phyloP scores from a whole-genome alignment of 1,140 invertebrate genomes.

The Scylla paramamosain region DNA sequence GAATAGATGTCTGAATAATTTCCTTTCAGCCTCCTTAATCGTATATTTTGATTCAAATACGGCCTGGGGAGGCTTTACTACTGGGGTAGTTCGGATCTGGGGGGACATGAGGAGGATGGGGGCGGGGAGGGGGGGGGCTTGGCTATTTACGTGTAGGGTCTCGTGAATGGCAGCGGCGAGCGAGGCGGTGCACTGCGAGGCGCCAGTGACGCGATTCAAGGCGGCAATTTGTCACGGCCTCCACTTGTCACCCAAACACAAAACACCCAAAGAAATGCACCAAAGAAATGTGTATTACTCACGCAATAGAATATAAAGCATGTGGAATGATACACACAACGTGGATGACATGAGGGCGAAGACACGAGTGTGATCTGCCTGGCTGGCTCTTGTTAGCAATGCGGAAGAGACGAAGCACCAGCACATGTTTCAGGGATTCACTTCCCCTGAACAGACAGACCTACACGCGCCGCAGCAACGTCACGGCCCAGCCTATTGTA shows the following conservation, averaged over 20 bases:
- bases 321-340: neutral
- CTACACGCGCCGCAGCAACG: too few species aligned
- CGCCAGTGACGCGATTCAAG: too few species aligned
- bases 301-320: too few species aligned
- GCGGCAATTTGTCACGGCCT: neutral
- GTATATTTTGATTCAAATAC: conserved; percentile 53
- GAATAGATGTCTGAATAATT: conserved; percentile 61
- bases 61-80: neutral
- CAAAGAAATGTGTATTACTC: neutral
- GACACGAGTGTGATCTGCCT: too few species aligned
- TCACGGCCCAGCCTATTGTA: too few species aligned
- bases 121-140: neutral
- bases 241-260: neutral
- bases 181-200: too few species aligned
- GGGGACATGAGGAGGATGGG: too few species aligned
- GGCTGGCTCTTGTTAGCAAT: too few species aligned
- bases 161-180: neutral
- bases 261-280: neutral
- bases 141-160: neutral
- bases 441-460: too few species aligned
- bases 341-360: too few species aligned
- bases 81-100: neutral
- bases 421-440: too few species aligned
- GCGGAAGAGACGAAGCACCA: too few species aligned
- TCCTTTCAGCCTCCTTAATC: conserved; percentile 52